Conservation (phyloP, 2,888 invertebrate species). For the Campoplex capitator region DNA sequence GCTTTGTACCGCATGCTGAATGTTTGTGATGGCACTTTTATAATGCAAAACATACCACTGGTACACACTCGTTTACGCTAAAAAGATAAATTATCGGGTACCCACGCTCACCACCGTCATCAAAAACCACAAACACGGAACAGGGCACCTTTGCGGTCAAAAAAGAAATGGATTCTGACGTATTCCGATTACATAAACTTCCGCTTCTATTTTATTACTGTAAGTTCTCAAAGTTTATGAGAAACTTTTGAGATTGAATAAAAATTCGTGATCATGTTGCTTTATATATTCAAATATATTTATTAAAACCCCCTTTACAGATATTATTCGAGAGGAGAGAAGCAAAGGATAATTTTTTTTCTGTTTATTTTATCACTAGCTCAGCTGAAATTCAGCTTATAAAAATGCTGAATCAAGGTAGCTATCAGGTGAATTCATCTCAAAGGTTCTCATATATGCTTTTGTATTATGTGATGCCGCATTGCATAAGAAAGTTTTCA, state of each 20-base stretch:
- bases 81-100: constrained; percentile 56
- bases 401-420: not conserved
- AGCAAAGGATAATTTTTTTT: not conserved
- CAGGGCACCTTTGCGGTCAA: not conserved
- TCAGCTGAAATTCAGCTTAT: not conserved
- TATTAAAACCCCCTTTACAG: no score
- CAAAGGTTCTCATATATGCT: constrained; percentile 22
- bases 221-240: not conserved
- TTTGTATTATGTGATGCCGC: not conserved
- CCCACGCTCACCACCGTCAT: constrained; percentile 15
- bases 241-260: not conserved
- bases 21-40: constrained; percentile 49
- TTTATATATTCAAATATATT: no score
- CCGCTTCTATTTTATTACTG: not conserved
- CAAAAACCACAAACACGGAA: constrained; percentile 32
- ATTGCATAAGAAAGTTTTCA: constrained; percentile 31
- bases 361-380: not conserved
- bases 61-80: constrained; percentile 40
- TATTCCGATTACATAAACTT: not conserved
- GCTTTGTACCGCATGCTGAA: not conserved
- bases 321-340: not conserved
- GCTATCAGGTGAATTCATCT: constrained; percentile 4
- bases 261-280: no score
- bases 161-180: constrained; percentile 45
- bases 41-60: constrained; percentile 46